Percentiles rank a stretch among this genome's conserved stretches.
Evolutionary conservation across 2,888 invertebrate species (phyloP).

Genomic region (Oasisia sp.): DNA sequence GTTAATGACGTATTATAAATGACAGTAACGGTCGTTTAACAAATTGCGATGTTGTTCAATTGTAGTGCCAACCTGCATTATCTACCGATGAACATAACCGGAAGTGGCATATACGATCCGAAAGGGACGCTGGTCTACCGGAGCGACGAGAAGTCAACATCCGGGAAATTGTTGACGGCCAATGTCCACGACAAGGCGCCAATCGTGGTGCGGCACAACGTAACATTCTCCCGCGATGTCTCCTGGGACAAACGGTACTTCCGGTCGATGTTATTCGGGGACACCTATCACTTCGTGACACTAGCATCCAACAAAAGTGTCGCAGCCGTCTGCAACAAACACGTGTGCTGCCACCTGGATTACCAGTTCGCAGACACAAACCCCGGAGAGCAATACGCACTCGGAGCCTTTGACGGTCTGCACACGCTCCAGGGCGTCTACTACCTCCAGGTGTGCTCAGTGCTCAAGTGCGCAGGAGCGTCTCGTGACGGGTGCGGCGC

Average conservation of each 20-base stretch:
- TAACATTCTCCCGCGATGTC: not conserved
- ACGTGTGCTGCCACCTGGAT: conserved; percentile 45
- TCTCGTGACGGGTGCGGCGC: conserved; percentile 42
- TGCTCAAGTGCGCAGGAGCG: conserved; percentile 46
- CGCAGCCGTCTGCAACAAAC: conserved; percentile 46
- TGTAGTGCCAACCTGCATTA: conserved; percentile 76
- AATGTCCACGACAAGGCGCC: not conserved
- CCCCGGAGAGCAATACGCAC: conserved; percentile 44
- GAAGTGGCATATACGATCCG: conserved; percentile 79
- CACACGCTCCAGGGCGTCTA: conserved; percentile 50
- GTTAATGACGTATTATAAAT: not conserved
- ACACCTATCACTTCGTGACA: conserved; percentile 31
- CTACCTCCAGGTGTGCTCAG: conserved; percentile 50
- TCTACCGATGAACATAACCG: conserved; percentile 69
- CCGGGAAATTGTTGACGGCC: conserved; percentile 28
- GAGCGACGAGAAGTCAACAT: conserved; percentile 24
- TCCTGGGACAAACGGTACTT: conserved; percentile 14
- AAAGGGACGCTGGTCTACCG: conserved; percentile 36
- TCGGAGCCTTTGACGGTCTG: conserved; percentile 53
- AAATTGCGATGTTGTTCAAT: not conserved
- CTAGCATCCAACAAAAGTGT: conserved; percentile 35
- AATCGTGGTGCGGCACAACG: conserved; percentile 18
- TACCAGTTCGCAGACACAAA: conserved; percentile 18
- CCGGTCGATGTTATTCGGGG: conserved; percentile 31
- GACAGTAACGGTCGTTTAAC: not conserved